A percentile compares a stretch with the other conserved stretches of the same genome.
These are phyloP conservation scores for Drepana falcataria DNA, from an alignment of 2,888 invertebrate genomes.

Conservation along the genomic window DNA sequence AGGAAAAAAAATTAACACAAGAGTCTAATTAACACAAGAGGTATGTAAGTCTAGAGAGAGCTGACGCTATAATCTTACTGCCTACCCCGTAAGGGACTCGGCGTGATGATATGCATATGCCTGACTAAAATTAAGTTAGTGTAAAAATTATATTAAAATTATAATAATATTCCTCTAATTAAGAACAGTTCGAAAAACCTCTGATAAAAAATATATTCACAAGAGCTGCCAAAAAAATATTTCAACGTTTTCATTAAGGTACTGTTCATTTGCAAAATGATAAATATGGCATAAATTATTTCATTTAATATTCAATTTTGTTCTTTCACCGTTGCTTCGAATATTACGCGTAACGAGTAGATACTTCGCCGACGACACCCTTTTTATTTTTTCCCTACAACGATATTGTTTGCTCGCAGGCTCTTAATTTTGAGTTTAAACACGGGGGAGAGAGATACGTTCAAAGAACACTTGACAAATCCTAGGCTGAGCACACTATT, in stretches of 20 bases:
- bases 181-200: too few relatives aligned
- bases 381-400: conserved; percentile 59
- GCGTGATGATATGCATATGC: too few relatives aligned
- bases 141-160: too few relatives aligned
- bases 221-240: conserved; percentile 41
- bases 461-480: conserved; percentile 63
- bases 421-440: conserved; percentile 75
- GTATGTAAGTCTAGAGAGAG: too few relatives aligned
- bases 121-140: too few relatives aligned
- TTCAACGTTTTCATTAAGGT: conserved; percentile 75
- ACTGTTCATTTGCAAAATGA: conserved; percentile 77
- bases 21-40: too few relatives aligned
- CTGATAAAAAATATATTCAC: conserved; percentile 10
- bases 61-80: too few relatives aligned
- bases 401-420: conserved; percentile 70
- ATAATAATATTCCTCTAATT: too few relatives aligned
- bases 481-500: conserved; percentile 40
- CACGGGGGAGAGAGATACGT: conserved; percentile 64
- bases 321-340: conserved; percentile 64
- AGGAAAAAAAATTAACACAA: too few relatives aligned
- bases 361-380: conserved; percentile 67
- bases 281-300: conserved; percentile 80
- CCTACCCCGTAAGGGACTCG: too few relatives aligned
- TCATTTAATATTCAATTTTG: conserved; percentile 79
- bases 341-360: conserved; percentile 61